phyloP scores from a whole-genome alignment of 2,797 vertebrate genomes.

The Sciurus carolinensis region DNA sequence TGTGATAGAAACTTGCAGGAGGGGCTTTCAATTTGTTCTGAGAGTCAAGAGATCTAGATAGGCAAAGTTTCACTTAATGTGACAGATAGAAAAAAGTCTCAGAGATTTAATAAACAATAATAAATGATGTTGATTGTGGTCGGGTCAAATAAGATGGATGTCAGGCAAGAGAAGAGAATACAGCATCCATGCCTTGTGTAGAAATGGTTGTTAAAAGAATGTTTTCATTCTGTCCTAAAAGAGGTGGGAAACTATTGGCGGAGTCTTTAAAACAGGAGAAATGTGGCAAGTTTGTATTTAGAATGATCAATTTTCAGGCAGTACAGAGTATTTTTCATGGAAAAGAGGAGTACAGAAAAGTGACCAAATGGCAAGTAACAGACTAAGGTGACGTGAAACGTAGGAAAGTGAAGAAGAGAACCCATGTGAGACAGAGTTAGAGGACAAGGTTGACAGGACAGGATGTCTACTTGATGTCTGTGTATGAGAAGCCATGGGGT shows the following conservation, averaged over 20 bases:
- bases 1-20: not conserved
- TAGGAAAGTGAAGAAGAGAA: not conserved
- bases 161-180: not conserved
- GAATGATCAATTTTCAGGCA: not conserved
- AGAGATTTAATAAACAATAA: not conserved
- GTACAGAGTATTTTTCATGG: not conserved
- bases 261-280: not conserved
- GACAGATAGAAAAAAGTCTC: not conserved
- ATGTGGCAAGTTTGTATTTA: not conserved
- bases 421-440: not conserved
- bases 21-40: not conserved
- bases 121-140: not conserved
- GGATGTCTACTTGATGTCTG: fast-evolving
- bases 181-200: fast-evolving
- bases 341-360: not conserved
- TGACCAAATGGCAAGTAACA: not conserved
- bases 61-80: not conserved
- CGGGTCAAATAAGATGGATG: not conserved
- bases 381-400: not conserved
- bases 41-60: not conserved
- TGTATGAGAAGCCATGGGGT: fast-evolving
- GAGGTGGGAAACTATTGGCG: fast-evolving
- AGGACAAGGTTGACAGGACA: not conserved
- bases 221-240: not conserved
- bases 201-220: not conserved